Evolutionary conservation across 2,113 vertebrate genomes (phyloP).

Genomic region (Muscicapa adusta): DNA sequence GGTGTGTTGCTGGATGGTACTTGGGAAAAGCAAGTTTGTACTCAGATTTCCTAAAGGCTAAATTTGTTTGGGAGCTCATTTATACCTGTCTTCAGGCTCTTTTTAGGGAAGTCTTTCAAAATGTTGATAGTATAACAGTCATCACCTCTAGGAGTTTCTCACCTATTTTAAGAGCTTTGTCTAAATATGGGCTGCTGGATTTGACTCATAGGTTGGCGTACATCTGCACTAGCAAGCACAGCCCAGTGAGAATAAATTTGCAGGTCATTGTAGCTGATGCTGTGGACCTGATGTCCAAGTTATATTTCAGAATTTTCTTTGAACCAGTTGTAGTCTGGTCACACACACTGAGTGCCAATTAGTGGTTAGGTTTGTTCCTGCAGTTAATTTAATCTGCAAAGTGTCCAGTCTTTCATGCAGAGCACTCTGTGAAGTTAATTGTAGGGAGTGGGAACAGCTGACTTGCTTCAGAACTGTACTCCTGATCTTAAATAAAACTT

Average conservation of each 20-base stretch:
- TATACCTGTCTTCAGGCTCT: neutral
- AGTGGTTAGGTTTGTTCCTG: neutral
- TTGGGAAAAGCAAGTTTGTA: neutral
- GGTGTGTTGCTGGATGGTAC: neutral
- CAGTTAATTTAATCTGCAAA: neutral
- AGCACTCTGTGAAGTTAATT: neutral
- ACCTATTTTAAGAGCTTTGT: neutral
- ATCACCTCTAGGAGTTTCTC: neutral
- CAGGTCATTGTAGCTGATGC: neutral
- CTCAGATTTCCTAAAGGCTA: neutral
- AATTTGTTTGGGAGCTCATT: neutral
- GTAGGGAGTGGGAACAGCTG: neutral
- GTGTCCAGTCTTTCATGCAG: neutral
- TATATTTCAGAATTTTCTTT: neutral
- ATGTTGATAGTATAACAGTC: neutral
- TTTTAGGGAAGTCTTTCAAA: neutral
- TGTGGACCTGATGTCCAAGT: neutral
- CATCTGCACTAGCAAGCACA: neutral
- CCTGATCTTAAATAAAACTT: neutral
- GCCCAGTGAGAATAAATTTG: neutral
- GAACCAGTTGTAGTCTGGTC: neutral
- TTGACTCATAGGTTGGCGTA: neutral
- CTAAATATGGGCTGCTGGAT: neutral
- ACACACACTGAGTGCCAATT: neutral
- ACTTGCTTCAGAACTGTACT: neutral